A percentile compares a stretch with the other conserved stretches of the same genome.
These are phyloP conservation scores for Drosophila imparisetae DNA, from an alignment of 2,888 invertebrate genomes.

Conservation along the genomic window DNA sequence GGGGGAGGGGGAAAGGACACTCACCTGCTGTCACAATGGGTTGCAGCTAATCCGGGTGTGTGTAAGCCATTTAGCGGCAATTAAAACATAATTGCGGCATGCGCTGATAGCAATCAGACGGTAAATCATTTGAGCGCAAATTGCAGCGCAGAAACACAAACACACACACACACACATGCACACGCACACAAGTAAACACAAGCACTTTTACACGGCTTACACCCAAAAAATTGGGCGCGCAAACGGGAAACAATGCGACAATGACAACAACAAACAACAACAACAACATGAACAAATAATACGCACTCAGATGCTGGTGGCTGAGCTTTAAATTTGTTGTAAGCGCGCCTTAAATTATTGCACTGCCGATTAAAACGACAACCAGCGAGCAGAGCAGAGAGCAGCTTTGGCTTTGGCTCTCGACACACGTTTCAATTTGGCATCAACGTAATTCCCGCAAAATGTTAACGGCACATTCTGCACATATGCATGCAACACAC, in stretches of 20 bases:
- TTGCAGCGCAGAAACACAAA: constrained; percentile 42
- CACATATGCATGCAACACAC: constrained; percentile 1
- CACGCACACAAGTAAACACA: constrained; percentile 6
- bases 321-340: constrained; percentile 41
- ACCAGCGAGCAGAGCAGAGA: neutral
- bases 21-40: constrained; percentile 46
- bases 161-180: constrained; percentile 12
- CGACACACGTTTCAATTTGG: constrained; percentile 37
- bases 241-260: constrained; percentile 48
- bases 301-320: constrained; percentile 27
- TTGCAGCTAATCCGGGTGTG: constrained; percentile 71
- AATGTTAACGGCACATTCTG: constrained; percentile 31
- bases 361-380: constrained; percentile 56
- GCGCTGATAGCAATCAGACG: constrained; percentile 68
- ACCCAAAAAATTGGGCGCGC: constrained; percentile 57
- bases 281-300: constrained; percentile 14
- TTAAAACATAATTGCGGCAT: constrained; percentile 77
- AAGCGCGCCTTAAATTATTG: constrained; percentile 58
- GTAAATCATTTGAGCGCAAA: constrained; percentile 68
- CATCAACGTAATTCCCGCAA: constrained; percentile 51
- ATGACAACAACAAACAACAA: constrained; percentile 3
- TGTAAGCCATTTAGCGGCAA: constrained; percentile 74
- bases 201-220: constrained; percentile 3
- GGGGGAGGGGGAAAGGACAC: constrained; percentile 7
- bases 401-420: constrained; percentile 31